Evolutionary conservation across 2,113 vertebrate genomes (phyloP).

Genomic region (Panthera uncia): DNA sequence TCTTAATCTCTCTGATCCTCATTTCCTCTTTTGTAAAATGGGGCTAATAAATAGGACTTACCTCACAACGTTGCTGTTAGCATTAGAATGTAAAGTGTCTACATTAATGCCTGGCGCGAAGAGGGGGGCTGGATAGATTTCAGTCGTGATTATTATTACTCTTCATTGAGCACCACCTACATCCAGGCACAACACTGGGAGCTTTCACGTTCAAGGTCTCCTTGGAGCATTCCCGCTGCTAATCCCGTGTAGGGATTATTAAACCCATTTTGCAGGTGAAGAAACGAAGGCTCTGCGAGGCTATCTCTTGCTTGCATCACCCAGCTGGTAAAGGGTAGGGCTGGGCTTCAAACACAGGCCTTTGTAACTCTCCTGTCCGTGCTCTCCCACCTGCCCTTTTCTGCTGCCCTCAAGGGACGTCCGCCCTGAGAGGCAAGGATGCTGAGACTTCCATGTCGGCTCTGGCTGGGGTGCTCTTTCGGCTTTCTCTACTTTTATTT

Average conservation of each 20-base stretch:
- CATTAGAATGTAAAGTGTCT: not conserved
- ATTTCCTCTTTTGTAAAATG: not conserved
- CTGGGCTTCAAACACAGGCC: not conserved
- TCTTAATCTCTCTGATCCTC: not conserved
- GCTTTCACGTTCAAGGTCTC: not conserved
- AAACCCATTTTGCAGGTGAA: not conserved
- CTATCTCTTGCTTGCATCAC: fast-evolving
- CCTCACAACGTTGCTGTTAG: not conserved
- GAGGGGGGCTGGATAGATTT: not conserved
- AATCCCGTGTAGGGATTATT: not conserved
- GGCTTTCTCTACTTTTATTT: not conserved
- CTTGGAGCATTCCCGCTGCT: not conserved
- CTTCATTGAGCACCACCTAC: not conserved
- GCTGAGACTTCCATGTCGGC: not conserved
- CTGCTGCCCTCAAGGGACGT: not conserved
- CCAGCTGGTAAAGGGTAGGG: not conserved
- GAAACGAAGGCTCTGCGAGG: not conserved
- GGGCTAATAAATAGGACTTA: not conserved
- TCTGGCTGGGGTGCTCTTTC: not conserved
- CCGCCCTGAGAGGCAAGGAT: not conserved
- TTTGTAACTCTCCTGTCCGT: not conserved
- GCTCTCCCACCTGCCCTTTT: not conserved
- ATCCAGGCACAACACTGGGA: fast-evolving
- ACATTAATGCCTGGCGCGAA: no score
- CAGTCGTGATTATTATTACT: fast-evolving